Evolutionary conservation across 2,888 invertebrate species (phyloP).

Genomic region (Aphidoletes aphidimyza): DNA sequence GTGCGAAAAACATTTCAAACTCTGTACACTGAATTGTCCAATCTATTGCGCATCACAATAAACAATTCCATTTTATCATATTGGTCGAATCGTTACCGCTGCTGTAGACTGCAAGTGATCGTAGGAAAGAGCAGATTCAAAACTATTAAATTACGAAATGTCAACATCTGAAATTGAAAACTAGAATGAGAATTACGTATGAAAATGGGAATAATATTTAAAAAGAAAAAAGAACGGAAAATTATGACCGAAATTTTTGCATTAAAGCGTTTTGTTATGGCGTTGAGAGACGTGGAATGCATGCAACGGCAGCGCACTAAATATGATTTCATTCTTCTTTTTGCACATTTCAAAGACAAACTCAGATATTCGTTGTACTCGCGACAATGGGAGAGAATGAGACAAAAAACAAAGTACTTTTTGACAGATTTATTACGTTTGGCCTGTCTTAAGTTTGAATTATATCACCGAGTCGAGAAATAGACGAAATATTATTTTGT

Average conservation of each 20-base stretch:
- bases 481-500: constrained; percentile 59
- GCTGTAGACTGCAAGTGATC: background rate
- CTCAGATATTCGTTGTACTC: background rate
- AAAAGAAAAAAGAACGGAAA: constrained; percentile 1
- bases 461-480: constrained; percentile 58
- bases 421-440: constrained; percentile 60
- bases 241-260: constrained; percentile 40
- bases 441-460: constrained; percentile 60
- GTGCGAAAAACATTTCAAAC: background rate
- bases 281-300: constrained; percentile 23
- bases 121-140: background rate
- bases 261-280: constrained; percentile 39
- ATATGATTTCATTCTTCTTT: constrained; percentile 26
- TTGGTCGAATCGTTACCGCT: background rate
- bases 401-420: constrained; percentile 57
- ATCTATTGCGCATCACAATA: background rate
- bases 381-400: constrained; percentile 23
- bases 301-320: constrained; percentile 38
- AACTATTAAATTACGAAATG: constrained; percentile 38
- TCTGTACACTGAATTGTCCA: background rate
- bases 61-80: constrained; percentile 21
- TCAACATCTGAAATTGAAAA: constrained; percentile 39
- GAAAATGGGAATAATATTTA: background rate
- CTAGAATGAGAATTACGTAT: background rate
- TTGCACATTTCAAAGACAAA: constrained; percentile 45